Base-by-base conservation (phyloP, 2,888 invertebrate species). In the Polylopha cassiicola region DNA sequence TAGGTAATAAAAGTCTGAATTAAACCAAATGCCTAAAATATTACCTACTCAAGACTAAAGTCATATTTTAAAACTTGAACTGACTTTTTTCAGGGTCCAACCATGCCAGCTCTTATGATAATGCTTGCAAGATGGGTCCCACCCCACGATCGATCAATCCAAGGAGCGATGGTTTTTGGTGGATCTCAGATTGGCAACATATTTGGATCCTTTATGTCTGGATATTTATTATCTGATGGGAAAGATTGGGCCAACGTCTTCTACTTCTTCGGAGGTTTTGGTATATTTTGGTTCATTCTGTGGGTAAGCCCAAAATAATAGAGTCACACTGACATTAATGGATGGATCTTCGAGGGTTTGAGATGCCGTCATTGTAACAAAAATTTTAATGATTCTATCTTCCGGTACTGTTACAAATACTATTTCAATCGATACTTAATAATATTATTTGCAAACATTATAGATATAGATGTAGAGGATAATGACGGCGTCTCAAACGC, bases 71-170 rank as follows among this genome's bases (percentile, higher is more conserved):
- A 41, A 11, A 15, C 9, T 18, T 21, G 13, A 28, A 24, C 15
- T 37, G n/a, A 22, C 26, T 39, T 32, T 31, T 67, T 70, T 39
- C 62, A 89, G 87, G 94, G 94, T 31, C 92, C 93, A 1, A 93
- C 93, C 0, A 94, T 91, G 78, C 89, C 88, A 32, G 90, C 91
- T 1, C 82, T 92, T 58, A 89, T 89, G 72, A 87, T 87, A 27
- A 78, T 90, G 66, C 64, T 90, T 47, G 88, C 89, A 0, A 71
- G 88, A 50, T 90, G 90, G 90, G 87, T 88, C 0, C 89, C 89
- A 0, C 87, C 88, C 0, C 71, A 79, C 21, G 89, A 90, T 50
- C 68, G 89, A 28, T 87, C 87, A 0, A 75, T 86, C 52, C 77
- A 89, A 64, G 88, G 89, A 2, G 87, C 89, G 0, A 63, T 90